A percentile compares a stretch with the other conserved stretches of the same genome.
Conservation (phyloP, 2,888 invertebrate genomes). For the Phytoseiulus persimilis region DNA sequence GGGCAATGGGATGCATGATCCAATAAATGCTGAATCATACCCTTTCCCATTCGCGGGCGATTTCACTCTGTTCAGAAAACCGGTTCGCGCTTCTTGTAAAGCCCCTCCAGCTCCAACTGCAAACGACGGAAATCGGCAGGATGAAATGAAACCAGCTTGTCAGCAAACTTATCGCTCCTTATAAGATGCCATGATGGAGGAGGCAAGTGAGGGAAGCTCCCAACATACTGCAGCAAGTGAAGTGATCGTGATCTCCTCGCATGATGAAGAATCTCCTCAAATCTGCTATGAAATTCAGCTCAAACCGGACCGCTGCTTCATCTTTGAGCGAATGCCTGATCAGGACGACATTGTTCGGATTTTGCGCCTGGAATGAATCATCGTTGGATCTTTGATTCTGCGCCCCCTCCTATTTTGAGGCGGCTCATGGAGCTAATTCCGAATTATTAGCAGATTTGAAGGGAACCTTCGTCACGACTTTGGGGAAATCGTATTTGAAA, state of each 20-base stretch:
- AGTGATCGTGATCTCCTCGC: conserved; percentile 10
- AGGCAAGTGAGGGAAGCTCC: neutral
- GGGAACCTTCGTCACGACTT: neutral
- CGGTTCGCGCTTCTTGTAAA: neutral
- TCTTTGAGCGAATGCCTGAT: neutral
- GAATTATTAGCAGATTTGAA: neutral
- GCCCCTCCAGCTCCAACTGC: neutral
- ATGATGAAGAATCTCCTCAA: conserved; percentile 6
- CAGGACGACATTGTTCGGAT: neutral
- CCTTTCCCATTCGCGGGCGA: neutral
- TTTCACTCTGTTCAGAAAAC: neutral
- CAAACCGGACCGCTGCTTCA: conserved; percentile 7
- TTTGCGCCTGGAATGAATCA: neutral
- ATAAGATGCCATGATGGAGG: too few species aligned
- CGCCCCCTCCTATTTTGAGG: neutral
- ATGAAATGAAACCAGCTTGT: too few species aligned
- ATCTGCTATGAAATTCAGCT: neutral
- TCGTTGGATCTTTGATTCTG: neutral
- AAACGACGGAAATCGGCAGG: too few species aligned
- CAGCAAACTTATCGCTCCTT: too few species aligned
- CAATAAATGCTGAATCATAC: neutral
- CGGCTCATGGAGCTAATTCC: neutral
- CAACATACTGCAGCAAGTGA: neutral
- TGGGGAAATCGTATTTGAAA: conserved; percentile 11
- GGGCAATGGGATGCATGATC: too few species aligned